Base-by-base conservation (phyloP, 2,113 vertebrate genomes). In the Pedetes capensis region DNA sequence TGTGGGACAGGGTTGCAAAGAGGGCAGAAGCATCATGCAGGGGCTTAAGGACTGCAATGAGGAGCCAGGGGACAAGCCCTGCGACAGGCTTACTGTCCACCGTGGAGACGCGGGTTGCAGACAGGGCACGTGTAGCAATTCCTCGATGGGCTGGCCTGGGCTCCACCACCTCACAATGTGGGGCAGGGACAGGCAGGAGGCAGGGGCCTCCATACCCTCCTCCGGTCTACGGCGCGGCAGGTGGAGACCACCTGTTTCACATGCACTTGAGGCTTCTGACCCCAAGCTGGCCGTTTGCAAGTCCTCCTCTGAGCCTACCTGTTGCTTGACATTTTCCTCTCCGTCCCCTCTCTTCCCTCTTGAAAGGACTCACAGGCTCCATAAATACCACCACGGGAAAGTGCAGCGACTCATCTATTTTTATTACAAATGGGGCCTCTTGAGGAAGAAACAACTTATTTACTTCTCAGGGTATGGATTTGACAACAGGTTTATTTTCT, bases 401-500 rank as follows among this genome's bases (percentile, higher is more conserved):
- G 91, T 18, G 25, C 95, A 81, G 90, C 87, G 32, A 96, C 72
- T 6, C 34, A 85, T 95, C 93, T 27, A 20, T 97, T 96, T 95
- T 96, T 91, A 95, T 97, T 96, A 96, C n/a, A 81, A 88, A 85
- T 49, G 79, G 96, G 92, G 93, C 92, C 89, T 47, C 71, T 92
- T 22, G 68, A 96, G 81, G 93, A 93, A 87, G 63, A 93, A 85
- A 84, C 86, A 49, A 96, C 97, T 93, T 97, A 96, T 97, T 98
- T 98, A 97, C 95, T 95, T 98, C 96, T 97, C 98, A 86, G 95
- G 97, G 95, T 92, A 55, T 93, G 94, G 66, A 44, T 80, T 83
- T 90, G 97, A 94, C 88, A 98, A 96, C 95, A 92, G 29, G 92
- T 94, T 97, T 98, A 98, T 97, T 98, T 97, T 92, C 95, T 94